Evolutionary conservation across 2,113 vertebrate species (phyloP).

Genomic region (Gila orcuttii): DNA sequence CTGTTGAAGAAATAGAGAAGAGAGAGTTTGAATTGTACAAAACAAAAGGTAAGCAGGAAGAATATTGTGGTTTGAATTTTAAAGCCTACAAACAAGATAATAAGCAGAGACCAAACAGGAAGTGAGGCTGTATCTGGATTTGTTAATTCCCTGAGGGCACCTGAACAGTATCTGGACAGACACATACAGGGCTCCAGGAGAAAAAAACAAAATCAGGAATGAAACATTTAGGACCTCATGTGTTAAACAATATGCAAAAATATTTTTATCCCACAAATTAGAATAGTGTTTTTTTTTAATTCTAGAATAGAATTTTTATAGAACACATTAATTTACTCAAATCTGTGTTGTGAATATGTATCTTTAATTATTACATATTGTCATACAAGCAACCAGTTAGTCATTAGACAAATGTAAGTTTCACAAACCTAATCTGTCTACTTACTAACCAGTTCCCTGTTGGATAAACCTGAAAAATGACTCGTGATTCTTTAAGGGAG

Average conservation of each 20-base stretch:
- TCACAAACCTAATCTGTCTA: neutral
- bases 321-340: too few species aligned
- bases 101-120: neutral
- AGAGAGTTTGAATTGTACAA: neutral
- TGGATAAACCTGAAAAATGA: neutral
- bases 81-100: neutral
- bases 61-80: neutral
- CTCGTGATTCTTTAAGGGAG: neutral
- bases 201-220: neutral
- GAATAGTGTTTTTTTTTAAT: too few species aligned
- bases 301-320: too few species aligned
- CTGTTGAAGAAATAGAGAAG: constrained; percentile 57
- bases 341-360: neutral
- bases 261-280: neutral
- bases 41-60: neutral
- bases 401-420: neutral
- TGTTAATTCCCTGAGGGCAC: neutral
- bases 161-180: neutral
- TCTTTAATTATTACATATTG: neutral
- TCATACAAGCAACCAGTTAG: neutral
- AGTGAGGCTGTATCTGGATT: neutral
- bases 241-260: neutral
- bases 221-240: neutral
- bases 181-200: neutral
- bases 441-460: neutral